phyloP scores from a whole-genome alignment of 2,797 vertebrate species.

The Alcedo quadribrachys region DNA sequence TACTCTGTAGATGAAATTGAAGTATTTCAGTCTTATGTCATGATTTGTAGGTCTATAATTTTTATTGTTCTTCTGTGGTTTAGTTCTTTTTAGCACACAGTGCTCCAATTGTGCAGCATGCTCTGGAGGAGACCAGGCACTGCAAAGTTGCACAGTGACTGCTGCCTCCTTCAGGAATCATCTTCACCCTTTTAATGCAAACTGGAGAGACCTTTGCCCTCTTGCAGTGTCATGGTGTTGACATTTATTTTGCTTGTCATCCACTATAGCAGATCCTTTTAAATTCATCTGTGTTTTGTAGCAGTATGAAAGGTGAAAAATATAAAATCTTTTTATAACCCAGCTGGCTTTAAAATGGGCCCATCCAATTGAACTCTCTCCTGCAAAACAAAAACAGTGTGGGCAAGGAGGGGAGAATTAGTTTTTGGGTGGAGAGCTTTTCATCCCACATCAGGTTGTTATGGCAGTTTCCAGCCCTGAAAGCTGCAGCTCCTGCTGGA shows the following conservation, averaged over 20 bases:
- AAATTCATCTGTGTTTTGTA: neutral
- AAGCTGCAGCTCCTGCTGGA: slow-evolving; percentile 73
- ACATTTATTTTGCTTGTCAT: neutral
- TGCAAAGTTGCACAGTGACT: neutral
- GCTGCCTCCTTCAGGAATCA: neutral
- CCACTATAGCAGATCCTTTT: neutral
- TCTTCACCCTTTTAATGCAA: neutral
- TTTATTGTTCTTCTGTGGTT: neutral
- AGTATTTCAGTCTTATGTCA: neutral
- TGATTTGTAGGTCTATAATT: neutral
- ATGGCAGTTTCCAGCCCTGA: slow-evolving; percentile 70
- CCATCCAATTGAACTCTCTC: neutral
- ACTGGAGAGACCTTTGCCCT: neutral
- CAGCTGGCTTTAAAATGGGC: neutral
- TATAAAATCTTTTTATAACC: neutral
- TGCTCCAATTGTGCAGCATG: neutral
- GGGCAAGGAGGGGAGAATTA: rapidly evolving
- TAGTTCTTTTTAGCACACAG: neutral
- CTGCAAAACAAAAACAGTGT: rapidly evolving
- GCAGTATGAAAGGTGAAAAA: neutral
- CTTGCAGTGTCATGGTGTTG: neutral
- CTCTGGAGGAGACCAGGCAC: neutral
- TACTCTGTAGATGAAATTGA: neutral
- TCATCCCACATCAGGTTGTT: slow-evolving; percentile 67
- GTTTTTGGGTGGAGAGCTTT: neutral